Evolutionary conservation across 2,797 vertebrate species (phyloP), one percentile per base, ranked within the genome.

Genomic region (Aphelocoma californica): DNA sequence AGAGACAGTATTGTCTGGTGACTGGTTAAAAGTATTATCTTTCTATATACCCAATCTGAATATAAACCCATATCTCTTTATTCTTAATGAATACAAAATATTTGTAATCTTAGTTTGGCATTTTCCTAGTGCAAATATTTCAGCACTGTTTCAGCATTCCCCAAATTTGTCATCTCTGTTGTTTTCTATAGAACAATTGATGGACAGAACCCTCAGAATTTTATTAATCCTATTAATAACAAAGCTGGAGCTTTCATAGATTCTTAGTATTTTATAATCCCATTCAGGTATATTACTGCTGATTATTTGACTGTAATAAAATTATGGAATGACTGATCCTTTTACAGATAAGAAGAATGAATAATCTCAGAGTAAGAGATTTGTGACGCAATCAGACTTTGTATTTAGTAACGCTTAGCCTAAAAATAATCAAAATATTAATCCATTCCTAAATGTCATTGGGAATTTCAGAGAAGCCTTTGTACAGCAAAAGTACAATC

Each of bases 351-450:
- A 81, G 94, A 81, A 94, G 83, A 97, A 85, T 50, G 79, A 92
- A 58, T 70, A 34, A 74, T 92, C 74, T 82, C 77, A 81, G 95
- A 94, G 83, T 95, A 92, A 95, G 86, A 91, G 73, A 97, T 77
- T 88, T 96, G 34, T 10, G 26, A 72, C 36, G 58, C 44, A 45
- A 6, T 15, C 73, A 95, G 54, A 82, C n/a, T 72, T 72, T 74
- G 19, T 29, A 94, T 81, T 97, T 95, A 96, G 77, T 91, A 95
- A 95, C 13, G 14, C n/a, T 86, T 92, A 92, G 85, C 58, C 65
- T 88, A 92, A 97, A 97, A 93, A 74, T 70, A 95, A 90, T 89
- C 75, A 83, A 91, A 91, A 93, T 92, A 95, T 85, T 92, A 88
- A 90, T 93, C 73, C 51, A 44, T 75, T 91, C 91, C 81, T 95